Percentiles rank a stretch among this genome's conserved stretches.
Evolutionary conservation across 2,797 vertebrate genomes (phyloP).

Genomic region (Enteromius argenteus): DNA sequence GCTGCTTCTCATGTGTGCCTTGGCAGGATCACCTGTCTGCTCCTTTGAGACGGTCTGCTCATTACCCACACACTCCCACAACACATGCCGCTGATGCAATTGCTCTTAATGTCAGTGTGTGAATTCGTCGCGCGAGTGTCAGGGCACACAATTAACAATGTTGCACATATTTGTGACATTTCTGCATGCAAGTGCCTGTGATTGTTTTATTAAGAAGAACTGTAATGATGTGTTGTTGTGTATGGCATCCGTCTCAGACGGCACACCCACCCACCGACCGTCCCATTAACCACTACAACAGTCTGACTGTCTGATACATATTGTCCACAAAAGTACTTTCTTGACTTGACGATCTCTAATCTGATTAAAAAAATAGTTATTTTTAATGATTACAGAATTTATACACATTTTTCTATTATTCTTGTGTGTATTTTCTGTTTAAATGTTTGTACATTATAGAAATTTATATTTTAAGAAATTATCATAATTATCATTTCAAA

Average conservation of each 20-base stretch:
- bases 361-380: not conserved
- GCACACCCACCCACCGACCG: not conserved
- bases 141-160: conserved; percentile 36
- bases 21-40: conserved; percentile 56
- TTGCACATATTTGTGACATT: conserved; percentile 50
- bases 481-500: not conserved
- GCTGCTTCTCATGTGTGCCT: conserved; percentile 59
- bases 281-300: not conserved
- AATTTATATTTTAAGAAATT: not conserved
- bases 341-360: not conserved
- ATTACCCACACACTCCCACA: conserved; percentile 71
- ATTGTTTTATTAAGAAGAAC: not conserved
- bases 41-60: conserved; percentile 67
- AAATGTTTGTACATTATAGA: not conserved
- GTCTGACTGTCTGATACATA: conserved; percentile 1
- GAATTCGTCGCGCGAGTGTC: conserved; percentile 31
- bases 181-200: conserved; percentile 43
- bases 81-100: conserved; percentile 67
- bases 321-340: not conserved
- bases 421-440: not conserved
- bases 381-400: not conserved
- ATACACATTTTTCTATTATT: not conserved
- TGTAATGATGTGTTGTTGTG: not conserved
- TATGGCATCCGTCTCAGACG: not conserved
- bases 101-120: conserved; percentile 32